Evolutionary conservation across 2,797 vertebrate genomes (phyloP), one percentile per base, ranked within the genome.

Genomic region (Lophius americanus): DNA sequence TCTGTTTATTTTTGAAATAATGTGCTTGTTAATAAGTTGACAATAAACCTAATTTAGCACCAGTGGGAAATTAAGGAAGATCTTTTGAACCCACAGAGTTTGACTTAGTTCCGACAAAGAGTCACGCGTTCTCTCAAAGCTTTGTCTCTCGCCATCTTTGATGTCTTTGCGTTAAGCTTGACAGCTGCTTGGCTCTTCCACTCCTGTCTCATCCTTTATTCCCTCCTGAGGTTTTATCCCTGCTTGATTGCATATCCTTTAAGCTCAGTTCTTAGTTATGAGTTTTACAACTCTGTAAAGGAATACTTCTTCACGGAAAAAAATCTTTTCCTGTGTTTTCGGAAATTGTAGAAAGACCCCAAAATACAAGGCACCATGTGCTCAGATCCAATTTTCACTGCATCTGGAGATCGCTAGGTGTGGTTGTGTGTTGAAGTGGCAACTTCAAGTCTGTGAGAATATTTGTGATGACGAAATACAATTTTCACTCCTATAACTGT

Each of bases 31-130:
- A 60, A 70, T 76, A 53, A 65, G 37, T 32, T 70, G 33, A 9
- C 67, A 77, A 76, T 68, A 64, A 47, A 70, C 77, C 38, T 52
- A 57, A 65, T 81, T 68, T 33, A 73, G 14, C 57, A 52, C 23
- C 6, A 46, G 37, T 9, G 8, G 9, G 7, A 32, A 61, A 51
- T 64, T 39, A 4, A 60, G 60, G 32, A 68, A 48, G 51, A 2
- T n/a, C 37, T 2, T 33, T 60, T 63, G 10, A 69, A 42, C 35
- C 23, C 6, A 6, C 37, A 69, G 38, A 64, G 60, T 53, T 64
- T 50, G 13, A 8, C 55, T 54, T 64, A 13, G 54, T 72, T 51
- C 47, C 51, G 32, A 7, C 37, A 23, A 23, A 23, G 23, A 23
- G 38, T 56, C 39, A 36, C 12, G 23, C 46, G 43, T 36, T 70